These are phyloP conservation scores for Napeogenes inachia DNA, from an alignment of 2,888 invertebrate genomes.

Conservation along the genomic window DNA sequence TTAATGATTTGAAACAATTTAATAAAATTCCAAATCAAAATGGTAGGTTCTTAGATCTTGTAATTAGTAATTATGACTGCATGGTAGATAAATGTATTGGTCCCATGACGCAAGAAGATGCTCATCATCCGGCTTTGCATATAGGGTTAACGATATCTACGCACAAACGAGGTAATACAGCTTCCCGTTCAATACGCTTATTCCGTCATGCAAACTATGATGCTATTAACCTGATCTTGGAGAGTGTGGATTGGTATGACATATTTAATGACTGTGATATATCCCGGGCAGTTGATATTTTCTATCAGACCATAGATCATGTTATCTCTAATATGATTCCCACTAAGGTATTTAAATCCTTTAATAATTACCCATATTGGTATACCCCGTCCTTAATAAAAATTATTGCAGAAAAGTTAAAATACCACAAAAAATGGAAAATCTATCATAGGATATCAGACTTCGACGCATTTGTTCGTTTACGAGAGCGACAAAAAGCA, in stretches of 20 bases:
- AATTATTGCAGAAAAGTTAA: background rate
- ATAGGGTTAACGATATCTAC: no score
- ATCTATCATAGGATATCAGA: background rate
- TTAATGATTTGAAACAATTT: background rate
- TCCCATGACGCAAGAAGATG: constrained; percentile 5
- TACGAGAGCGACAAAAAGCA: constrained; percentile 1
- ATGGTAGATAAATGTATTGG: background rate
- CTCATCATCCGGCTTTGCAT: background rate
- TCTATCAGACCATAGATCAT: background rate
- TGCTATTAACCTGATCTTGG: background rate
- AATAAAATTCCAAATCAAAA: constrained; percentile 7
- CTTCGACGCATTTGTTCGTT: background rate
- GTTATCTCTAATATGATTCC: constrained; percentile 2
- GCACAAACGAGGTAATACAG: background rate
- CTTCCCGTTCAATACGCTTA: background rate
- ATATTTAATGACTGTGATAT: constrained; percentile 6
- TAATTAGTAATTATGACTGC: constrained; percentile 3
- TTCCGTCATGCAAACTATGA: constrained; percentile 10
- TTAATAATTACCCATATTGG: constrained; percentile 3
- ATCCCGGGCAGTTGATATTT: background rate
- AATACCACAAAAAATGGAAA: constrained; percentile 5
- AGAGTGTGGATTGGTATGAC: constrained; percentile 4
- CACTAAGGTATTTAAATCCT: background rate
- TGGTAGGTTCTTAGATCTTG: constrained; percentile 2
- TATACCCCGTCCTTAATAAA: constrained; percentile 4